These are phyloP conservation scores for Sebastes iracundus DNA, from an alignment of 2,797 vertebrate species.

Conservation along the genomic window DNA sequence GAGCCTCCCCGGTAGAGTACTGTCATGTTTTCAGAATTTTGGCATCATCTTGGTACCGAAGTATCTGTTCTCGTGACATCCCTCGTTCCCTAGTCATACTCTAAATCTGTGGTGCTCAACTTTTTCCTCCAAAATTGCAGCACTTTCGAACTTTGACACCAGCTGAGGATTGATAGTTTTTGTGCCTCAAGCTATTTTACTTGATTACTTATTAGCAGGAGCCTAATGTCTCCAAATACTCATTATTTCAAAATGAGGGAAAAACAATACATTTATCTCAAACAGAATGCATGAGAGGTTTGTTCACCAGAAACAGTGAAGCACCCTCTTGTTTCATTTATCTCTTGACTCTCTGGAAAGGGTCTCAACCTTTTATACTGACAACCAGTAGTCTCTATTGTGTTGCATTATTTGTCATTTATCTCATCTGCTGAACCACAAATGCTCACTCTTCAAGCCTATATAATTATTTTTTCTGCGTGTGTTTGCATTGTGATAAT, in stretches of 20 bases:
- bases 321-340: neutral
- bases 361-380: neutral
- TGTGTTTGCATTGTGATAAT: constrained; percentile 42
- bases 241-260: constrained; percentile 49
- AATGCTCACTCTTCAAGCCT: neutral
- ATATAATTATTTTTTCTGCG: constrained; percentile 31
- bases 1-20: too few species aligned
- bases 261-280: constrained; percentile 50
- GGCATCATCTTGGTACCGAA: too few species aligned
- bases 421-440: constrained; percentile 23
- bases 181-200: constrained; percentile 30
- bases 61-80: too few species aligned
- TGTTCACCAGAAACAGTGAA: neutral
- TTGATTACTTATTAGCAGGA: constrained; percentile 63
- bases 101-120: neutral
- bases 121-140: neutral
- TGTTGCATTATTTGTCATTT: neutral
- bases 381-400: constrained; percentile 12
- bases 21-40: too few species aligned
- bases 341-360: neutral
- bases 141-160: constrained; percentile 54
- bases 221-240: constrained; percentile 56
- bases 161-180: constrained; percentile 30
- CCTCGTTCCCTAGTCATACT: neutral
- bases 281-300: constrained; percentile 26